Evolutionary conservation across 2,113 vertebrate species (phyloP), one percentile per base, ranked within the genome.

Genomic region (Nothocercus julius): DNA sequence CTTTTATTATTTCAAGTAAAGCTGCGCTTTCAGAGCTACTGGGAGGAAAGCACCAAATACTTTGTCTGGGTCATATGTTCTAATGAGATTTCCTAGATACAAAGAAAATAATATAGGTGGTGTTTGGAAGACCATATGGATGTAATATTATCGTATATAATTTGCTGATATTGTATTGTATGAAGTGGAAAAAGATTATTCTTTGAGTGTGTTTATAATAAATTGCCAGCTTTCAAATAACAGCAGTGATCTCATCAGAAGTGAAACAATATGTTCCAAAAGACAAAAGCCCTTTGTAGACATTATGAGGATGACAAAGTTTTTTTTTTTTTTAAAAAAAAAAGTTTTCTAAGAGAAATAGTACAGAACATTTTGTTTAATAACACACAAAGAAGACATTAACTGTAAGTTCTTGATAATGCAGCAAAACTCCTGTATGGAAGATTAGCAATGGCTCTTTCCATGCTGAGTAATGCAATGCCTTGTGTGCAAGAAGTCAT

Each of bases 341-440:
- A 17, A 15, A 0, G 2, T 59, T 70, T 85, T 34, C 0, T 3
- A 54, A 63, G 14, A 67, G 19, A 11, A 42, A 8, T 0, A 3
- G 2, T 13, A 8, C 3, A 81, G 22, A 27, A 22, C 1, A 16
- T 49, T 30, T 11, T 34, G 17, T n/a, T 54, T 19, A 47, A 20
- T 19, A 49, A 4, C 8, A 58, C 6, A 67, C 45, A 47, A 1
- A 0, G 3, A 12, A 82, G 92, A 7, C 1, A 1, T 19, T 7
- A 53, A 44, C 3, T 2, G 40, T 18, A 25, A 49, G 2, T 30
- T 66, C 4, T 27, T 80, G 5, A 73, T 68, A 80, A 64, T 1
- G 1, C 8, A 61, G 38, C 5, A 69, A 66, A 44, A 12, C 4
- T 64, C 0, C 0, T 21, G 0, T 24, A 40, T 25, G 2, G 2